Base-by-base conservation (phyloP, 2,888 invertebrate genomes). In the Lepidochrysops patricia region DNA sequence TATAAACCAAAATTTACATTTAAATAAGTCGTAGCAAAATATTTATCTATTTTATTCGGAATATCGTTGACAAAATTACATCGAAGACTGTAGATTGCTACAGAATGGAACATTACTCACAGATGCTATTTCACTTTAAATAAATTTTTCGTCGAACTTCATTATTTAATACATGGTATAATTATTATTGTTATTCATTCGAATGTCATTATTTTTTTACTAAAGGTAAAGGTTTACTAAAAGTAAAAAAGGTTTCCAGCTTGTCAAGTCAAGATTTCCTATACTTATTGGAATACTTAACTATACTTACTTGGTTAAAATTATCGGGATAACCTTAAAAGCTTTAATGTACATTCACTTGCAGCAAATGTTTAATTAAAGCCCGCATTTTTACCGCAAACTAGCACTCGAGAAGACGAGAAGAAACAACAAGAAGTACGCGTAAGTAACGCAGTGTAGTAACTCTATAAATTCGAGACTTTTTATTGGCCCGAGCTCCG, bases 71-170 rank as follows among this genome's bases (percentile, higher is more conserved):
- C 12, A 43, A 43, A 12, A 43, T 43, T 54, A 54, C 64, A 64
- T 60, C 57, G 58, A 57, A 57, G 57, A 57, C 60, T 32, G 29
- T 29, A 27, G 29, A 15, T 32, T n/a, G n/a, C n/a, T n/a, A n/a
- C n/a, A n/a, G 19, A 29, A 54, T 54, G 13, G 29, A 32, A 52
- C 12, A 27, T 19, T 23, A 29, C 19, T 32, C 23, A 23, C 19
- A 54, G 32, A 54, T 15, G 19, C 29, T 19, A 29, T 32, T 54
- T 19, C 12, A 32, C 19, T 32, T 32, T n/a, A 9, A 54, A 54
- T 32, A 5, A 7, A 13, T 19, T 32, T 54, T 19, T 13, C 12
- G 32, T 29, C 5, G 1, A 43, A 23, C n/a, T 7, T 27, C 15
- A n/a, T 26, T 50, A 50, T 43, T 19, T 23, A 19, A 43, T 23